Percentiles rank a stretch among this genome's conserved stretches.
Conservation (phyloP, 2,113 vertebrate genomes). For the Callopanchax toddi region DNA sequence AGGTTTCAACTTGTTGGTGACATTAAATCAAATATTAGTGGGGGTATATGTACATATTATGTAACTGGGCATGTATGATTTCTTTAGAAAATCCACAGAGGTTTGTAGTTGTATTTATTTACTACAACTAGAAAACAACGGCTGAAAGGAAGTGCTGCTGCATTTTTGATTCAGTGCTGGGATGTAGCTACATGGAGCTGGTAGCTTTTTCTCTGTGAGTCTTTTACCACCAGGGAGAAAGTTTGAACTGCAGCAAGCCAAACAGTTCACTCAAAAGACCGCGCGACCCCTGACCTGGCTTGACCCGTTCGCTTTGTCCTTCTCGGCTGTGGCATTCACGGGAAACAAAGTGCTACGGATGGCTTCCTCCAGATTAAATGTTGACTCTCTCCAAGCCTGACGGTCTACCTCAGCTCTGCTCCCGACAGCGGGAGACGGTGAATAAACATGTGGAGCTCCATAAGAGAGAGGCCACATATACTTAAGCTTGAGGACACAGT, state of each 20-base stretch:
- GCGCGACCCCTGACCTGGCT: conserved; percentile 46
- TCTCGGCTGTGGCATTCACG: conserved; percentile 57
- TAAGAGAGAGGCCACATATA: conserved; percentile 26
- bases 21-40: too few relatives aligned
- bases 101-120: too few relatives aligned
- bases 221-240: not conserved
- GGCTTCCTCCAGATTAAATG: conserved; percentile 73
- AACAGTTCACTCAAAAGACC: conserved; percentile 42
- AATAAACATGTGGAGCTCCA: conserved; percentile 58
- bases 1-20: too few relatives aligned
- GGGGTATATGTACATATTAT: too few relatives aligned
- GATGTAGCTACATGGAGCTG: conserved; percentile 21
- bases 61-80: too few relatives aligned
- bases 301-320: conserved; percentile 47
- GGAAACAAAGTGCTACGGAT: conserved; percentile 56
- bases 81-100: too few relatives aligned
- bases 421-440: conserved; percentile 61
- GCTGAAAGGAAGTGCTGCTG: too few relatives aligned
- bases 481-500: conserved; percentile 46
- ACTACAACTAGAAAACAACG: too few relatives aligned
- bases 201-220: not conserved
- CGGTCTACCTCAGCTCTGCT: conserved; percentile 60
- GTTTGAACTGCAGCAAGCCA: conserved; percentile 29
- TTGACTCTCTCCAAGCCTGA: conserved; percentile 66
- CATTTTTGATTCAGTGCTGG: conserved; percentile 12